These are phyloP conservation scores for Deilephila porcellus DNA, from an alignment of 2,888 invertebrate species.

Conservation along the genomic window DNA sequence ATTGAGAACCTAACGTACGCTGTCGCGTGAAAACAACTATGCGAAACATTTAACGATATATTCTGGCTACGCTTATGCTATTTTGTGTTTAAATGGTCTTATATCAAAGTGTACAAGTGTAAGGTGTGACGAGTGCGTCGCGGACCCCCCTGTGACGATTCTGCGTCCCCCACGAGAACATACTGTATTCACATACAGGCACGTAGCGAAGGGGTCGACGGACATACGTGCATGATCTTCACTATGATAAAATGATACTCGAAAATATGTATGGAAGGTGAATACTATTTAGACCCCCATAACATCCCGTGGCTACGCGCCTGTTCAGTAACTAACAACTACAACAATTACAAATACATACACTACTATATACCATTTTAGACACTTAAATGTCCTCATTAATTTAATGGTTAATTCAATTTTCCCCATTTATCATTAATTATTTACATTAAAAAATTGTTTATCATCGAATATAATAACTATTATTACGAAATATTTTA, in stretches of 20 bases:
- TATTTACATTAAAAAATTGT: constrained; percentile 83
- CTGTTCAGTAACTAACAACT: constrained; percentile 76
- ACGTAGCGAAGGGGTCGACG: constrained; percentile 24
- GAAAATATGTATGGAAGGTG: constrained; percentile 12
- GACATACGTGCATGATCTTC: background rate
- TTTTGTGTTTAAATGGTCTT: constrained; percentile 31
- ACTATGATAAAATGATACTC: constrained; percentile 8
- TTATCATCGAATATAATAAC: constrained; percentile 78
- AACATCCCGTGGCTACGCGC: constrained; percentile 27
- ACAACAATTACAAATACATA: constrained; percentile 84
- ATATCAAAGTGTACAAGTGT: constrained; percentile 35
- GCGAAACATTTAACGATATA: constrained; percentile 21
- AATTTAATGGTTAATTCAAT: constrained; percentile 75
- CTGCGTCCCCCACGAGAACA: constrained; percentile 47
- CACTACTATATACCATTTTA: constrained; percentile 82
- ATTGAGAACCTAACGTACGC: constrained; percentile 7
- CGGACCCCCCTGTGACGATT: constrained; percentile 62
- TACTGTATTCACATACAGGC: constrained; percentile 34
- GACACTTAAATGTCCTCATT: constrained; percentile 77
- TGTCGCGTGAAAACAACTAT: constrained; percentile 1
- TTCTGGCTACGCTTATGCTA: constrained; percentile 22
- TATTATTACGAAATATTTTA: constrained; percentile 83
- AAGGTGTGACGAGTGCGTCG: constrained; percentile 76
- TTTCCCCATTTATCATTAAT: constrained; percentile 75
- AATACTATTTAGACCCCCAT: constrained; percentile 25